Evolutionary conservation across 2,888 invertebrate genomes (phyloP), one percentile per base, ranked within the genome.

Genomic region (Trissoscelio sp.): DNA sequence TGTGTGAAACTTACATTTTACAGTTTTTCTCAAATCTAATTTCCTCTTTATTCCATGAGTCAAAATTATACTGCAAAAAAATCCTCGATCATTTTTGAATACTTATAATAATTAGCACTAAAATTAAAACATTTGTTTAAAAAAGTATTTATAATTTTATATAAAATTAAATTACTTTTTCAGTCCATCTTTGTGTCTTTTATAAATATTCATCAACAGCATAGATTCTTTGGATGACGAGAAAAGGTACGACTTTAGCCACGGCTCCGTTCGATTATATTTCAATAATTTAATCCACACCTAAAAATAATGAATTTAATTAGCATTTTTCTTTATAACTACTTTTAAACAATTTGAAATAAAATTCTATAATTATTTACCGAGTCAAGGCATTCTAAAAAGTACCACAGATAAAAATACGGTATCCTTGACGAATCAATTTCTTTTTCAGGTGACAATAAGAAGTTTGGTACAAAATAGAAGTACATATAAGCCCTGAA

Each of bases 381-480:
- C 58, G 88, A 87, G 82, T 88, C 87, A 7, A 87, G 37, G 20
- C 87, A 86, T 60, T 89, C 89, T 12, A 79, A 79, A 18, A 81
- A 55, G 12, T 88, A 88, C 89, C 89, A 89, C 24, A 88, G 64
- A 86, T 87, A 87, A 60, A 88, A 77, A 24, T 83, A 87, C 16
- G 85, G 44, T 14, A 86, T 82, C 14, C 67, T 83, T 39, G 60
- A 64, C 7, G 79, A 60, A 57, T 85, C 80, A n/a, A 83, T 80
- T 42, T 81, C 72, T 9, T 83, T 83, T 28, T 84, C 82, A 16
- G 79, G 73, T 69, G 84, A 85, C 11, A 88, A 72, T 46, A 87
- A 80, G 34, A 77, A 84, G 70, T 83, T 85, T 53, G 89, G 89
- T 51, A 87, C 87, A 42, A 87, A 87, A 14, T 86, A 67, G 14